Conservation (phyloP, 1,140 invertebrate genomes). For the Papilio polyxenes region DNA sequence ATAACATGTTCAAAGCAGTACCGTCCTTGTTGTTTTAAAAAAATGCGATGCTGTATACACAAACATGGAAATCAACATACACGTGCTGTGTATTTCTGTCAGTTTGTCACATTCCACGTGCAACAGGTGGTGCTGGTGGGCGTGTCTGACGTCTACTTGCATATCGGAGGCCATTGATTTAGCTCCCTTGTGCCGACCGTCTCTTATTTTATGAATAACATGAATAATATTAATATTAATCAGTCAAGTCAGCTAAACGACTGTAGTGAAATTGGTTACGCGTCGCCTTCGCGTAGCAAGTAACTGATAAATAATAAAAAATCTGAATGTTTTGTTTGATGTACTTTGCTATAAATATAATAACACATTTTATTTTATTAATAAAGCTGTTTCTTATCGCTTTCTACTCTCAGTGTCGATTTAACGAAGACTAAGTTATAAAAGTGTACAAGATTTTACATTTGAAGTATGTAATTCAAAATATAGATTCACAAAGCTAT, state of each 20-base stretch:
- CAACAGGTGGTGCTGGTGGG: constrained; percentile 20
- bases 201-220: constrained; percentile 36
- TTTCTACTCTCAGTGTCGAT: too few species aligned
- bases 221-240: constrained; percentile 38
- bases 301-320: not conserved
- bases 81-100: constrained; percentile 2
- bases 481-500: too few species aligned
- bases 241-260: not conserved
- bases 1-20: not conserved
- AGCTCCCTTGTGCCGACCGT: constrained; percentile 11
- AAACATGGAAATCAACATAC: not conserved
- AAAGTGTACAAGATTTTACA: too few species aligned
- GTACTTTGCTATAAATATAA: not conserved
- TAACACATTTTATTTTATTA: too few species aligned
- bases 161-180: constrained; percentile 32
- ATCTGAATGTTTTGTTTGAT: not conserved
- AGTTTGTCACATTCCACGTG: constrained; percentile 13
- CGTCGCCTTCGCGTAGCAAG: not conserved
- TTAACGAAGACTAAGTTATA: too few species aligned
- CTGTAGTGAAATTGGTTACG: constrained; percentile 29
- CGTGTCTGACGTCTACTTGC: constrained; percentile 24
- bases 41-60: not conserved
- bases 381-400: too few species aligned
- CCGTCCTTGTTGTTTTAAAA: not conserved
- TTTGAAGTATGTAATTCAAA: too few species aligned